Evolutionary conservation across 1,140 invertebrate species (phyloP).

Genomic region (Anadara kagoshimensis): DNA sequence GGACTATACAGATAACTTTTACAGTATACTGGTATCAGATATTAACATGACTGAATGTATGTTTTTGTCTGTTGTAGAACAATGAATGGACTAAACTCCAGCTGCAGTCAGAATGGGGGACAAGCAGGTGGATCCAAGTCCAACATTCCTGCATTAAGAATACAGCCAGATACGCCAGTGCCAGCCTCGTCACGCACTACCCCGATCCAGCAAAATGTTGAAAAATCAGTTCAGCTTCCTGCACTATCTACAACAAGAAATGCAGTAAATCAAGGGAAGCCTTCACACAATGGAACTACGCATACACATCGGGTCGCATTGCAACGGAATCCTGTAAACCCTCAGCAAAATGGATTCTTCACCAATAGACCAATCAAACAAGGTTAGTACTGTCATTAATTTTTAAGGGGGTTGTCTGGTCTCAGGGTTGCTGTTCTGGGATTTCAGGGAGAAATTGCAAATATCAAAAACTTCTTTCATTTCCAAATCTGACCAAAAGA

Average conservation of each 20-base stretch:
- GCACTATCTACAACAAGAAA: conserved; percentile 43
- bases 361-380: conserved; percentile 24
- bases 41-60: background rate
- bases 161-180: conserved; percentile 62
- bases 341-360: conserved; percentile 22
- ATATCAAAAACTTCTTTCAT: background rate
- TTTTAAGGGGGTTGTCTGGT: background rate
- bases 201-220: conserved; percentile 42
- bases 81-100: conserved; percentile 60
- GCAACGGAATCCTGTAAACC: conserved; percentile 9
- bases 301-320: conserved; percentile 29
- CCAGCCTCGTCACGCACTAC: conserved; percentile 53
- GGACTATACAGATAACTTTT: too few species aligned
- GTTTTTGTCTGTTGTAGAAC: conserved; percentile 47
- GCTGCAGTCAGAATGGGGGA: conserved; percentile 34
- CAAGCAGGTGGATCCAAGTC: conserved; percentile 22
- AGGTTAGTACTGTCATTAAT: conserved; percentile 14
- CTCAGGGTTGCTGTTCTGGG: background rate
- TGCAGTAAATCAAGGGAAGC: conserved; percentile 47
- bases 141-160: conserved; percentile 58
- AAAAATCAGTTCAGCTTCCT: conserved; percentile 39
- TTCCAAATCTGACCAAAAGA: too few species aligned
- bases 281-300: conserved; percentile 29
- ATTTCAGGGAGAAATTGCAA: background rate
- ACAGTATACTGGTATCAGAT: too few species aligned